Conservation (phyloP, 2,888 invertebrate genomes). For the Hyalella azteca region DNA sequence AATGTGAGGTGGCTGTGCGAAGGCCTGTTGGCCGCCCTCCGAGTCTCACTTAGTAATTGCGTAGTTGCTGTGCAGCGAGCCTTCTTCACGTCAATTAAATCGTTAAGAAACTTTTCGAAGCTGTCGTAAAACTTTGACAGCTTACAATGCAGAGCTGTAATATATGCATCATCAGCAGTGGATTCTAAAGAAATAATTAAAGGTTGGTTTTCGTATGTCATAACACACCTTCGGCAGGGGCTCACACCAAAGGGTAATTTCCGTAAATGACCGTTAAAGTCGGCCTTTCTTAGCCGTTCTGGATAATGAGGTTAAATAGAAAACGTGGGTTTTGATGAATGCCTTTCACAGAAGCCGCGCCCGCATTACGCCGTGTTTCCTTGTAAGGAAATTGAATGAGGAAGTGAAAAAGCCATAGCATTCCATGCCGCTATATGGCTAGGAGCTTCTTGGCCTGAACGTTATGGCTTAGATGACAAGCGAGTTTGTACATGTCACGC, state of each 20-base stretch:
- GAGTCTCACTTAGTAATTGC: too few relatives aligned
- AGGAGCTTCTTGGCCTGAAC: too few relatives aligned
- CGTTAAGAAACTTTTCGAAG: neutral
- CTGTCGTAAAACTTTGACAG: slow-evolving; percentile 21
- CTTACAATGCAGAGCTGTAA: slow-evolving; percentile 25
- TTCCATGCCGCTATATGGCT: too few relatives aligned
- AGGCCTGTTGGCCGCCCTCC: too few relatives aligned
- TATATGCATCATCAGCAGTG: neutral
- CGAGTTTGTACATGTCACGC: too few relatives aligned
- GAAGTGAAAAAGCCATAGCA: neutral
- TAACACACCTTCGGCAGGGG: slow-evolving; percentile 4
- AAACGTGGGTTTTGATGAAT: slow-evolving; percentile 36
- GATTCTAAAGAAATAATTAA: neutral
- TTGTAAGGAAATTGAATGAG: neutral
- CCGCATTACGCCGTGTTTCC: neutral
- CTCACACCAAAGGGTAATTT: slow-evolving; percentile 14
- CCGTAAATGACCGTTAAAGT: slow-evolving; percentile 32
- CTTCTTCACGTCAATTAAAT: neutral
- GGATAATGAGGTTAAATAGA: slow-evolving; percentile 35
- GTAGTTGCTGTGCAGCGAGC: neutral
- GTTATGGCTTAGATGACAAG: too few relatives aligned
- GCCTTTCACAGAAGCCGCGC: slow-evolving; percentile 12
- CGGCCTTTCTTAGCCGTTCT: slow-evolving; percentile 15
- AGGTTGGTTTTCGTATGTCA: slow-evolving; percentile 15
- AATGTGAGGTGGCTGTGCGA: too few relatives aligned